phyloP scores from a whole-genome alignment of 2,888 invertebrate genomes.

The Drosophila meridionalis region DNA sequence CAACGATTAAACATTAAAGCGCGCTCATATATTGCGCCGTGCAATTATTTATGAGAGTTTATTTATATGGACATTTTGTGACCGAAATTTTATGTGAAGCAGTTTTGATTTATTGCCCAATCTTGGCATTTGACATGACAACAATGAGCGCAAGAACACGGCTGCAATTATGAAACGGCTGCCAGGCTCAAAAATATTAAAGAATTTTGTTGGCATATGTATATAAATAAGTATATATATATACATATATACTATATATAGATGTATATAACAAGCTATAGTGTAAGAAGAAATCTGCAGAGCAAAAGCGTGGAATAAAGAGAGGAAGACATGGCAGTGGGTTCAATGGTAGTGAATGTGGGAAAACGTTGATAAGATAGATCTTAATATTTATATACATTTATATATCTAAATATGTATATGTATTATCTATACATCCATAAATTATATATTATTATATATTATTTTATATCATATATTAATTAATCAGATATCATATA shows the following conservation, averaged over 20 bases:
- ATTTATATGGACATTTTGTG: constrained; percentile 46
- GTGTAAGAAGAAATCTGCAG: background rate
- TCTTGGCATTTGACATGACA: constrained; percentile 58
- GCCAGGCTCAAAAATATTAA: constrained; percentile 15
- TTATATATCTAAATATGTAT: too few species aligned
- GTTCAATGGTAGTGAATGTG: background rate
- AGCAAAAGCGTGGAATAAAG: background rate
- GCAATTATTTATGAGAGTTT: constrained; percentile 36
- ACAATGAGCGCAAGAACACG: constrained; percentile 30
- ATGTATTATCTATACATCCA: too few species aligned
- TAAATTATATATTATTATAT: background rate
- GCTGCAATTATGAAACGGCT: constrained; percentile 41
- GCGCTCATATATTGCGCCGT: constrained; percentile 29
- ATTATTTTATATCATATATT: background rate
- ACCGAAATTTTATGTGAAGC: constrained; percentile 43
- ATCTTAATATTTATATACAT: too few species aligned
- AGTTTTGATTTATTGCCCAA: constrained; percentile 69
- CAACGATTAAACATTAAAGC: constrained; percentile 12
- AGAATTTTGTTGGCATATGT: background rate
- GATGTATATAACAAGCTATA: background rate
- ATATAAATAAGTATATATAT: background rate
- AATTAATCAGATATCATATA: background rate
- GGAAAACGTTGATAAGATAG: background rate
- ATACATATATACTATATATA: background rate
- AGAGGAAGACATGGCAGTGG: background rate